A percentile compares a stretch with the other conserved stretches of the same genome.
phyloP scores from a whole-genome alignment of 2,113 vertebrate species.

The Machaerirhynchus nigripectus region DNA sequence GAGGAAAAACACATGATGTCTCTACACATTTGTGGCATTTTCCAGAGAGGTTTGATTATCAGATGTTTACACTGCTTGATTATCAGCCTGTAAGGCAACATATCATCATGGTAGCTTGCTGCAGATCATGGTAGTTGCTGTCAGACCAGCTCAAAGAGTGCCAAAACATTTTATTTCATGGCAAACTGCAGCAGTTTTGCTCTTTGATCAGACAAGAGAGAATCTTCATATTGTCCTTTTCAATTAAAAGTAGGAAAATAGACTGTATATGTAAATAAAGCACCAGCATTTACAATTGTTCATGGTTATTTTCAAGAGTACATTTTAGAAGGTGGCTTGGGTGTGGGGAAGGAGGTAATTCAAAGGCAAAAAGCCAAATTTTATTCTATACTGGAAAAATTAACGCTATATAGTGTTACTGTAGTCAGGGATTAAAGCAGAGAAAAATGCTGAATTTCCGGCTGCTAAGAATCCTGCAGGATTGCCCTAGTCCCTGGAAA shows the following conservation, averaged over 20 bases:
- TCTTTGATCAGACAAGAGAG: background rate
- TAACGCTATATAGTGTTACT: background rate
- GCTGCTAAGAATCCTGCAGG: background rate
- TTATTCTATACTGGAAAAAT: background rate
- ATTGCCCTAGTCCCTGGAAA: background rate
- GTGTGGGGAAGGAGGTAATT: background rate
- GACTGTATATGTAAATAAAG: background rate
- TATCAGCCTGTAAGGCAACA: background rate
- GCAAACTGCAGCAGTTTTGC: background rate
- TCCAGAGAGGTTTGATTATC: background rate
- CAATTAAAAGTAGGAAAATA: background rate
- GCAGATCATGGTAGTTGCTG: background rate
- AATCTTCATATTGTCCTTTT: background rate
- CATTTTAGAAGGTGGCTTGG: background rate
- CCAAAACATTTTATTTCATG: background rate
- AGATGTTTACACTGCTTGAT: background rate
- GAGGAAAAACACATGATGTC: background rate
- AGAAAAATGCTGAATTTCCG: background rate
- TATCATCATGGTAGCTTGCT: background rate
- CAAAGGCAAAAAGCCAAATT: background rate
- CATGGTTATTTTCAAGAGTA: background rate
- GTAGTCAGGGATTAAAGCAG: background rate
- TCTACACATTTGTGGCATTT: background rate
- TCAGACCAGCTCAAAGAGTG: background rate
- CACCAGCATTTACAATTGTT: background rate